Conservation (phyloP, 2,888 invertebrate genomes). For the Endotricha flammealis region DNA sequence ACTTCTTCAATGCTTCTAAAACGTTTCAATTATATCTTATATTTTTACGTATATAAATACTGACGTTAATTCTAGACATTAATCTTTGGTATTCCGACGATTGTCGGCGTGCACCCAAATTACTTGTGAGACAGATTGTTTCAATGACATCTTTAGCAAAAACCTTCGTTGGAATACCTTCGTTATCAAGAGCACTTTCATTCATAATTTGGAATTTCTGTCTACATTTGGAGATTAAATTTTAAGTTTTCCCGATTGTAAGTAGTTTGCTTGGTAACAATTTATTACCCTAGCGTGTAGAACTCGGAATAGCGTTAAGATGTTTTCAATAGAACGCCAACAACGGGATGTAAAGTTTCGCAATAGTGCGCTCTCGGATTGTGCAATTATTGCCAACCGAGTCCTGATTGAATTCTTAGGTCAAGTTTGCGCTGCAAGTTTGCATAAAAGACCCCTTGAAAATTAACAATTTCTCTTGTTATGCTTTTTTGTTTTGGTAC, state of each 20-base stretch:
- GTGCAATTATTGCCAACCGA: slow-evolving; percentile 67
- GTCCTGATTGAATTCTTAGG: slow-evolving; percentile 72
- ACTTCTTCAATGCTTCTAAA: slow-evolving; percentile 74
- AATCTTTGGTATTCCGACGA: slow-evolving; percentile 21
- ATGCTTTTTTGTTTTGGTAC: slow-evolving; percentile 39
- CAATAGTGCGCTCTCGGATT: slow-evolving; percentile 60
- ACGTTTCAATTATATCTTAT: slow-evolving; percentile 68
- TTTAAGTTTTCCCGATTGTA: slow-evolving; percentile 57
- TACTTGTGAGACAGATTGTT: slow-evolving; percentile 27
- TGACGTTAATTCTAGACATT: slow-evolving; percentile 20
- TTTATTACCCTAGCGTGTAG: slow-evolving; percentile 59
- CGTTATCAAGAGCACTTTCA: slow-evolving; percentile 34
- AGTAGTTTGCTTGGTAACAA: slow-evolving; percentile 60
- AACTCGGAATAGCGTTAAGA: slow-evolving; percentile 60
- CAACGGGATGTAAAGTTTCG: slow-evolving; percentile 66
- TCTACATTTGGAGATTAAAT: slow-evolving; percentile 64
- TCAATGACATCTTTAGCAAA: slow-evolving; percentile 30
- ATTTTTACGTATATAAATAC: slow-evolving; percentile 38
- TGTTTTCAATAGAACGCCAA: slow-evolving; percentile 69
- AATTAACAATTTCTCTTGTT: slow-evolving; percentile 52
- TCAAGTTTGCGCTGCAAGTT: slow-evolving; percentile 63
- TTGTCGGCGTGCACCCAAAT: slow-evolving; percentile 23
- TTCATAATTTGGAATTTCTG: slow-evolving; percentile 53
- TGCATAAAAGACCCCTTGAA: slow-evolving; percentile 59
- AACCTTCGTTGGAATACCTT: slow-evolving; percentile 26